phyloP scores from a whole-genome alignment of 2,113 vertebrate genomes.

The Phyllostomus hastatus region DNA sequence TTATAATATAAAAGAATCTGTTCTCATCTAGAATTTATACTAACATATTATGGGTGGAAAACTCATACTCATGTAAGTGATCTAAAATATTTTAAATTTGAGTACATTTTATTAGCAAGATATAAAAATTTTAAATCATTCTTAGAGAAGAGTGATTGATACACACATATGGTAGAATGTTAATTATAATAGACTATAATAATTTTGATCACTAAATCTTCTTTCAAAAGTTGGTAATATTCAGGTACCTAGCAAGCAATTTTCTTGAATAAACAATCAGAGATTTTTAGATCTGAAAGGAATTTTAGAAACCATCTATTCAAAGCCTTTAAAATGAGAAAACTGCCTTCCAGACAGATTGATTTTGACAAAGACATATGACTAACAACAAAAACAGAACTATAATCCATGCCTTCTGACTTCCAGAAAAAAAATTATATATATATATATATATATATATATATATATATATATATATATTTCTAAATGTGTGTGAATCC shows the following conservation, averaged over 20 bases:
- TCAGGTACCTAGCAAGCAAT: neutral
- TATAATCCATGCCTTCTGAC: neutral
- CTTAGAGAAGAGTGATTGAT: neutral
- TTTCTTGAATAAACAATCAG: conserved; percentile 11
- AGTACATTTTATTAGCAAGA: neutral
- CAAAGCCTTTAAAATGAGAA: neutral
- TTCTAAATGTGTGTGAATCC: neutral
- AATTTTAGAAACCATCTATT: neutral
- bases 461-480: too few species aligned
- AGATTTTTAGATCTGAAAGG: neutral
- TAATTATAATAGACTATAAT: neutral
- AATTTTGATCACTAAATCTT: neutral
- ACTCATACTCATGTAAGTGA: neutral
- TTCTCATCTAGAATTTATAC: conserved; percentile 10
- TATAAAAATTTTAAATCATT: neutral
- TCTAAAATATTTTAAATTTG: neutral
- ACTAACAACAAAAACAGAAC: neutral
- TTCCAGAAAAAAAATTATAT: neutral
- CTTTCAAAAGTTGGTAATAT: neutral
- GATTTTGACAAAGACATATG: neutral
- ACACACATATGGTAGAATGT: neutral
- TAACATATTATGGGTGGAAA: neutral
- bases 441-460: neutral
- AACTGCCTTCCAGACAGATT: neutral
- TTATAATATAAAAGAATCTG: neutral